These are phyloP conservation scores for Dipus sagitta DNA, from an alignment of 2,797 vertebrate species.

Conservation along the genomic window DNA sequence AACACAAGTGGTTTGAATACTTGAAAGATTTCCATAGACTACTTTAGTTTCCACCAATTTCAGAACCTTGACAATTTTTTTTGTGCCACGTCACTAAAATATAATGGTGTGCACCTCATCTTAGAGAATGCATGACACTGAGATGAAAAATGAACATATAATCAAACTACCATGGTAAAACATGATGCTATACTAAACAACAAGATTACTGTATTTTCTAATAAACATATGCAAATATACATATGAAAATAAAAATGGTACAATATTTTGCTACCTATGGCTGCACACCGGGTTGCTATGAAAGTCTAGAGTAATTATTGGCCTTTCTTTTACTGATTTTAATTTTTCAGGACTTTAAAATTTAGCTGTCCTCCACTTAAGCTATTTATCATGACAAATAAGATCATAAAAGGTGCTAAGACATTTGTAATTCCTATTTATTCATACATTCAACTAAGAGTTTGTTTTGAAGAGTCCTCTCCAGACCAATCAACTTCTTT, in stretches of 20 bases:
- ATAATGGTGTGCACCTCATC: not conserved
- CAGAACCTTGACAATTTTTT: not conserved
- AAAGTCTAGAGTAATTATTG: constrained; percentile 69
- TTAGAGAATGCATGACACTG: not conserved
- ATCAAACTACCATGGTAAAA: not conserved
- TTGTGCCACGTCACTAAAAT: too few species aligned
- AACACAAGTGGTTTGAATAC: not conserved
- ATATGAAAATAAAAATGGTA: constrained; percentile 1
- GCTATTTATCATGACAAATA: constrained; percentile 25
- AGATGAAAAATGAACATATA: not conserved
- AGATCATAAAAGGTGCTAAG: constrained; percentile 5
- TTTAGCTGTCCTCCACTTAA: constrained; percentile 1
- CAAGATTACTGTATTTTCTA: not conserved
- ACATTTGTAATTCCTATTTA: constrained; percentile 2
- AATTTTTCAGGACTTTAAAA: constrained; percentile 39
- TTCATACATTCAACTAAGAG: constrained; percentile 14
- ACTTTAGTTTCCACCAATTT: not conserved
- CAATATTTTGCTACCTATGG: constrained; percentile 48
- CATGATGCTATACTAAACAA: not conserved
- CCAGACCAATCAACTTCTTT: not conserved
- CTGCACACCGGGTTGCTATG: constrained; percentile 62
- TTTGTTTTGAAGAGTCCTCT: not conserved
- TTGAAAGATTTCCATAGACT: not conserved
- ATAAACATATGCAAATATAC: not conserved
- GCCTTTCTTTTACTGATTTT: constrained; percentile 55